Conservation (phyloP, 2,797 vertebrate genomes). For the Peromyscus eremicus region DNA sequence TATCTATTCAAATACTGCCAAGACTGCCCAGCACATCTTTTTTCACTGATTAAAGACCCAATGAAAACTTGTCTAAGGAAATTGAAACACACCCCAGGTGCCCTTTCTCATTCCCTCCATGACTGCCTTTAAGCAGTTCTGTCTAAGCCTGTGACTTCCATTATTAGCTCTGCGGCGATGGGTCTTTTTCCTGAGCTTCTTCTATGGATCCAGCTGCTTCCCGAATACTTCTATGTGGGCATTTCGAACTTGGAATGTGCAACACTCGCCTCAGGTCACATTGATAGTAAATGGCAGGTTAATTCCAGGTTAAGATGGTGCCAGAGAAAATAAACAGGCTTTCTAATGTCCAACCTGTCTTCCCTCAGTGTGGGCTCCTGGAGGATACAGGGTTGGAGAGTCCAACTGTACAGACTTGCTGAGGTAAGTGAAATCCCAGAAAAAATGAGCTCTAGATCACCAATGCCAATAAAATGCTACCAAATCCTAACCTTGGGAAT, state of each 20-base stretch:
- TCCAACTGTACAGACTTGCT: not conserved
- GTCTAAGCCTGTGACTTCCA: constrained; percentile 22
- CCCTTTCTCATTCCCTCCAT: constrained; percentile 15
- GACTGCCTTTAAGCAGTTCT: not conserved
- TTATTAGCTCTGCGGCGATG: not conserved
- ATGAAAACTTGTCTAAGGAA: constrained; percentile 44
- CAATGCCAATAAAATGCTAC: constrained; percentile 18
- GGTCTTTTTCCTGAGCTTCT: not conserved
- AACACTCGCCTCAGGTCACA: not conserved
- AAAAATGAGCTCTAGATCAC: constrained; percentile 1
- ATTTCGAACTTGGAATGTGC: constrained; percentile 12
- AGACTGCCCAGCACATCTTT: constrained; percentile 33
- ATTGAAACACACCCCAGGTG: not conserved
- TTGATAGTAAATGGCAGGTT: not conserved
- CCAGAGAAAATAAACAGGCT: not conserved
- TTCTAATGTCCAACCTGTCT: not conserved
- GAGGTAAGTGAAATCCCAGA: not conserved
- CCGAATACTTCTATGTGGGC: not conserved
- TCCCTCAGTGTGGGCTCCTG: fast-evolving
- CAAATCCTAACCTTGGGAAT: not conserved
- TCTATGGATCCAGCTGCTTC: not conserved
- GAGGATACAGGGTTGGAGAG: not conserved
- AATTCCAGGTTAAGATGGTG: constrained; percentile 26
- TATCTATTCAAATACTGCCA: not conserved
- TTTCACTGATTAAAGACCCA: constrained; percentile 39